Evolutionary conservation across 2,888 invertebrate species (phyloP).

Genomic region (Coenonympha arcania): DNA sequence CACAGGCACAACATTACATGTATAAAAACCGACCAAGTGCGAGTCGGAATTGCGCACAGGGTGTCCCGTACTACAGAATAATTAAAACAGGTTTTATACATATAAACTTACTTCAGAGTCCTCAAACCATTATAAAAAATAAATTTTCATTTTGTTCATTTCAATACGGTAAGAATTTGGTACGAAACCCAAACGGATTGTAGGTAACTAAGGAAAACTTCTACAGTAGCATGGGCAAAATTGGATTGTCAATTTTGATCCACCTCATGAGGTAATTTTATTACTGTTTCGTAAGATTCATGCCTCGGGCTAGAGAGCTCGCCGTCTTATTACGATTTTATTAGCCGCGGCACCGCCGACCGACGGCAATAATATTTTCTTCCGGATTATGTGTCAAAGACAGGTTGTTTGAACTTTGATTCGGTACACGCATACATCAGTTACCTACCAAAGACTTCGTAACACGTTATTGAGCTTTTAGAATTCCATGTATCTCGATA

Average conservation of each 20-base stretch:
- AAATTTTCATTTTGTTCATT: too few species aligned
- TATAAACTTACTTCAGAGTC: too few species aligned
- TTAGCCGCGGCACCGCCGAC: constrained; percentile 45
- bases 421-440: neutral
- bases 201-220: too few species aligned
- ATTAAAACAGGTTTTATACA: too few species aligned
- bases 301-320: constrained; percentile 46
- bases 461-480: neutral
- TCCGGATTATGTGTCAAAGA: constrained; percentile 42
- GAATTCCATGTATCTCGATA: too few species aligned
- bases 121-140: too few species aligned
- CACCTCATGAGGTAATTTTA: constrained; percentile 63
- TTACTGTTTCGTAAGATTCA: constrained; percentile 56
- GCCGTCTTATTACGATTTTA: constrained; percentile 66
- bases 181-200: too few species aligned
- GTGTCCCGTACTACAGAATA: too few species aligned
- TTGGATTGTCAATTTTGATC: constrained; percentile 59
- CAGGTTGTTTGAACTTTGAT: constrained; percentile 33
- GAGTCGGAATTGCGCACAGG: too few species aligned
- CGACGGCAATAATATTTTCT: constrained; percentile 55
- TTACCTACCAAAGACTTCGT: neutral
- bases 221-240: constrained; percentile 40
- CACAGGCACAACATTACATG: too few species aligned
- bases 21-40: too few species aligned
- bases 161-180: too few species aligned